A percentile compares a stretch with the other conserved stretches of the same genome.
Conservation (phyloP, 2,113 vertebrate species). For the Heptranchias perlo region DNA sequence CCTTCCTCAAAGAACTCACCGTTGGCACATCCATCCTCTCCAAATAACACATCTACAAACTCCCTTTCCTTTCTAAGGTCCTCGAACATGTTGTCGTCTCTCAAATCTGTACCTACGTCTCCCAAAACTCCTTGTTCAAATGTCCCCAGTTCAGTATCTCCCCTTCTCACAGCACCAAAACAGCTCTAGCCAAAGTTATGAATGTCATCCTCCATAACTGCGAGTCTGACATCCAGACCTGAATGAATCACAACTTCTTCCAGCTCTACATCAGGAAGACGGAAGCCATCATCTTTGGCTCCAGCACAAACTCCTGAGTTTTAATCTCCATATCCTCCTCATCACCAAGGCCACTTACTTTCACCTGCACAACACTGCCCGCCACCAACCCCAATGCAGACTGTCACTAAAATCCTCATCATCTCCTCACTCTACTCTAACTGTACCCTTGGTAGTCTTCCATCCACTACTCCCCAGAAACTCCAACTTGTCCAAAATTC, state of each 20-base stretch:
- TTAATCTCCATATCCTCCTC: background rate
- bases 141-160: background rate
- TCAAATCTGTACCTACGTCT: background rate
- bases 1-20: background rate
- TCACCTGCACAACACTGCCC: background rate
- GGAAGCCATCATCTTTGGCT: background rate
- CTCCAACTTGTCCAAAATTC: background rate
- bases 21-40: background rate
- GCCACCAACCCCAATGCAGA: background rate
- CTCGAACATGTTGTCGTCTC: background rate
- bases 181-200: background rate
- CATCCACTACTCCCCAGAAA: background rate
- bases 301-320: background rate
- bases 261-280: background rate
- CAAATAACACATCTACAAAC: background rate
- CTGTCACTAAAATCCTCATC: background rate
- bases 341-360: background rate
- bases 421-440: background rate
- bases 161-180: background rate
- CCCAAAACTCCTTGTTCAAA: background rate
- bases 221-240: background rate
- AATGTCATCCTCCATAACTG: background rate
- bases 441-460: background rate
- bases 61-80: background rate
- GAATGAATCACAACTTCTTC: background rate